Percentiles rank a stretch among this genome's conserved stretches.
phyloP scores from a whole-genome alignment of 1,140 invertebrate genomes.

The Choristoneura fumiferana region DNA sequence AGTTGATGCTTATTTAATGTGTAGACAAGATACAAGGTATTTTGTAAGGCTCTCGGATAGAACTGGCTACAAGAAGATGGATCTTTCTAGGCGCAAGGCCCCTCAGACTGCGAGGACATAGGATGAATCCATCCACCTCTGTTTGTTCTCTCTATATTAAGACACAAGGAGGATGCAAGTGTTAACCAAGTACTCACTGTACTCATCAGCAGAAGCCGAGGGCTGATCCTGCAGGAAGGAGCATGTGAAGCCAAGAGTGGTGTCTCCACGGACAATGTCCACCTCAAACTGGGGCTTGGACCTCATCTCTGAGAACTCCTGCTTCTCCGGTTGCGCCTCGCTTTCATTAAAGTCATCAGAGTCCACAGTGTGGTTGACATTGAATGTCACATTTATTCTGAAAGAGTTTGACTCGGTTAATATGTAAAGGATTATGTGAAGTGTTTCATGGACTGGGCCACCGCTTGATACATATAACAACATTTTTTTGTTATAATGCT shows the following conservation, averaged over 20 bases:
- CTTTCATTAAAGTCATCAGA: conserved; percentile 83
- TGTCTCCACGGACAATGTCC: conserved; percentile 86
- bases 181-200: conserved; percentile 80
- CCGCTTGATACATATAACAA: too few species aligned
- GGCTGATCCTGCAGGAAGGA: conserved; percentile 84
- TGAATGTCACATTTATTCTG: conserved; percentile 88
- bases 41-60: too few species aligned
- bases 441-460: too few species aligned
- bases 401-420: conserved; percentile 32
- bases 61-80: too few species aligned
- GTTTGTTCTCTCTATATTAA: too few species aligned
- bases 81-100: too few species aligned
- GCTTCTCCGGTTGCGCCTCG: conserved; percentile 80
- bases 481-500: too few species aligned
- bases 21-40: too few species aligned
- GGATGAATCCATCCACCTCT: too few species aligned
- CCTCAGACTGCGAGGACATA: too few species aligned
- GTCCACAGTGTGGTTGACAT: conserved; percentile 95
- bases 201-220: conserved; percentile 84
- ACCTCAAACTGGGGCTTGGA: conserved; percentile 93
- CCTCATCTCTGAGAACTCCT: conserved; percentile 88
- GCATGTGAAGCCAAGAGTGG: conserved; percentile 90
- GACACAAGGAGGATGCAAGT: too few species aligned
- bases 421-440: background rate
- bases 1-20: too few species aligned